Evolutionary conservation across 2,113 vertebrate genomes (phyloP).

Genomic region (Cyrtonyx montezumae): DNA sequence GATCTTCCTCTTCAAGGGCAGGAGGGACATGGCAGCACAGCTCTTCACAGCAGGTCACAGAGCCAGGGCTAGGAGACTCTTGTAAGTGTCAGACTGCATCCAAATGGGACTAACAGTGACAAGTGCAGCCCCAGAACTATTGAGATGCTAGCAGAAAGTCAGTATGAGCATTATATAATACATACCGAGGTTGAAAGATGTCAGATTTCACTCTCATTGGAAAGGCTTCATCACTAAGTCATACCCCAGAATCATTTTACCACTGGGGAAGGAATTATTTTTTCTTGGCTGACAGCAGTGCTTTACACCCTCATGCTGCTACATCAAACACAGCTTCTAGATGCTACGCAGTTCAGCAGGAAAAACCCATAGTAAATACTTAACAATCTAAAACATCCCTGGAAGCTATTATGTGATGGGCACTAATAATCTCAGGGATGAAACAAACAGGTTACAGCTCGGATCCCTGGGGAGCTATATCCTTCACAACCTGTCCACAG

Average conservation of each 20-base stretch:
- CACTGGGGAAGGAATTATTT: not conserved
- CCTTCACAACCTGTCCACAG: not conserved
- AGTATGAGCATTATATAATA: not conserved
- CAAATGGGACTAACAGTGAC: not conserved
- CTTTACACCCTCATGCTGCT: not conserved
- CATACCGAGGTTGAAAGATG: not conserved
- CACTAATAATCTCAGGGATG: not conserved
- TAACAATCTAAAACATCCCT: not conserved
- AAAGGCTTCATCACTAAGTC: not conserved
- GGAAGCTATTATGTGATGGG: not conserved
- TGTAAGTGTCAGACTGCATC: not conserved
- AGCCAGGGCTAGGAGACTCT: not conserved
- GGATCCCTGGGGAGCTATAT: not conserved
- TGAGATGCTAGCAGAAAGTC: not conserved
- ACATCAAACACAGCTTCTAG: not conserved
- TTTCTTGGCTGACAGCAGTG: not conserved
- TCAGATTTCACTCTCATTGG: not conserved
- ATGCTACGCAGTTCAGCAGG: not conserved
- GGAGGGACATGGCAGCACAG: not conserved
- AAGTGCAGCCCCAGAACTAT: not conserved
- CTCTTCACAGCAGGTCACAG: not conserved
- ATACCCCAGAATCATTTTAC: not conserved
- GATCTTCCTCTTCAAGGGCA: not conserved
- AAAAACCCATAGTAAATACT: constrained; percentile 2
- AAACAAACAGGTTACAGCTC: not conserved